A percentile compares a stretch with the other conserved stretches of the same genome.
Conservation (phyloP, 2,888 invertebrate genomes). For the Nomada goodeniana region DNA sequence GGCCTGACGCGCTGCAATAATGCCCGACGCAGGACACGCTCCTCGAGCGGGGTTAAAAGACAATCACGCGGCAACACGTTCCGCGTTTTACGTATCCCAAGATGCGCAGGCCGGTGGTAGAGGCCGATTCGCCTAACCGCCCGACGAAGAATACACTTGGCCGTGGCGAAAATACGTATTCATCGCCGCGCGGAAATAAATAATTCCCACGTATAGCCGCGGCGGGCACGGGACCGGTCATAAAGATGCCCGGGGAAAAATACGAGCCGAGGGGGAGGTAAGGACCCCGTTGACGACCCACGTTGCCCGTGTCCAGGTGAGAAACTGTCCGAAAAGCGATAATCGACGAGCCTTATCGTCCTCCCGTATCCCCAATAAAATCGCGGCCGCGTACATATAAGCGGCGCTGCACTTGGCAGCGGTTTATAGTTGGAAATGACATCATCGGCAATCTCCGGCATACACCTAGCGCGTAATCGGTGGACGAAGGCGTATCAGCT, state of each 20-base stretch:
- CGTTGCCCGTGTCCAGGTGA: not conserved
- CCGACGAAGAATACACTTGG: not conserved
- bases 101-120: too few relatives aligned
- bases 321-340: constrained; percentile 20
- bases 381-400: constrained; percentile 2
- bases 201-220: constrained; percentile 28
- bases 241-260: constrained; percentile 5
- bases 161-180: not conserved
- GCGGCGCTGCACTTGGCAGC: constrained; percentile 72
- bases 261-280: not conserved
- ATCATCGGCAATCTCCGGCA: constrained; percentile 79
- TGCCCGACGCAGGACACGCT: not conserved
- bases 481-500: constrained; percentile 81
- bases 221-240: not conserved
- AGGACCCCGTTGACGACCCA: not conserved
- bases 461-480: constrained; percentile 81
- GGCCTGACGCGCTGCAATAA: constrained; percentile 2
- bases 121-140: not conserved
- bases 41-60: constrained; percentile 21
- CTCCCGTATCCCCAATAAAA: constrained; percentile 44
- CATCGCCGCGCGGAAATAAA: constrained; percentile 30
- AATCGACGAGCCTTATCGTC: constrained; percentile 40
- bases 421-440: constrained; percentile 81
- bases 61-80: constrained; percentile 30
- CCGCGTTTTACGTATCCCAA: constrained; percentile 9